Evolutionary conservation across 2,113 vertebrate genomes (phyloP), one percentile per base, ranked within the genome.

Genomic region (Spermophilus dauricus): DNA sequence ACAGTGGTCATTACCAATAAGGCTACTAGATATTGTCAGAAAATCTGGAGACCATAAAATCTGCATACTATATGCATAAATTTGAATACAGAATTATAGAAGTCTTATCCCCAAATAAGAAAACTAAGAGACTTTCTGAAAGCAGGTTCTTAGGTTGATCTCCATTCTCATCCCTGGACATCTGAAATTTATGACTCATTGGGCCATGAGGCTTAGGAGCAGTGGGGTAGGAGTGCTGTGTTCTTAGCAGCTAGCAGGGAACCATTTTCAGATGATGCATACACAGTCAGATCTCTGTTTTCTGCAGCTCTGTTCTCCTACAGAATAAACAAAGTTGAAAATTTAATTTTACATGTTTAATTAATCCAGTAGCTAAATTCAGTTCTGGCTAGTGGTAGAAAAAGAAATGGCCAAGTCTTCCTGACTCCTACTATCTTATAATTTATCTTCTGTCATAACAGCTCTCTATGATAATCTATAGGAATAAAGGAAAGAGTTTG

Each of bases 11-110:
- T 88, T 96, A 85, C 2, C 45, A 96, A 82, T 84, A 87, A 91
- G 61, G 18, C 76, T 76, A 92, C 32, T 7, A 70, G 76, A 92
- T 76, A 96, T 42, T 96, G 85, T 95, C 58, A 93, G 37, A 94
- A 80, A 96, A 78, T 73, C 56, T 92, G 58, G 76, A 91, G n/a
- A 96, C 9, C 16, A 85, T 76, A 84, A 89, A 94, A 78, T 92
- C 24, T 95, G 13, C 73, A 63, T 65, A 5, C 2, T 83, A 20
- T 32, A 32, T 92, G 53, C 37, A 92, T 96, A 94, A 70, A 96
- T 83, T 92, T 89, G 48, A 61, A 88, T 96, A 72, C 63, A 4
- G 3, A 83, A 88, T 73, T 88, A 37, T 81, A 77, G 69, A 73
- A 80, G 0, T 39, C 14, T 81, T 67, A 13, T 76, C 63, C 82